phyloP scores from a whole-genome alignment of 2,113 vertebrate species.

The Steatornis caripensis region DNA sequence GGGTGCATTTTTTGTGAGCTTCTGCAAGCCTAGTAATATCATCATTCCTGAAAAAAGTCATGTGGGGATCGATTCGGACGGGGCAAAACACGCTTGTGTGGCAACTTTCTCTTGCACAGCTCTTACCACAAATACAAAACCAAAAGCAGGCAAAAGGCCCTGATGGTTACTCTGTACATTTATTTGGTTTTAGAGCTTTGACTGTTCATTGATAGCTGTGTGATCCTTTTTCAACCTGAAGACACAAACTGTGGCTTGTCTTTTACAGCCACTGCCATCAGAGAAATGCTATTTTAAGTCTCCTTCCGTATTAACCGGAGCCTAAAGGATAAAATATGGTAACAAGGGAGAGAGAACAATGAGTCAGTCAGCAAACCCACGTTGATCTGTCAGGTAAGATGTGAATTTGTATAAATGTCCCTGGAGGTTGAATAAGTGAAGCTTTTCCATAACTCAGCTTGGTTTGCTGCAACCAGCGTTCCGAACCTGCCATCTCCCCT shows the following conservation, averaged over 20 bases:
- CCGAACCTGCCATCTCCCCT: neutral
- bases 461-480: neutral
- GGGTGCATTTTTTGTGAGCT: neutral
- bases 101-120: neutral
- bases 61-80: neutral
- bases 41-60: neutral
- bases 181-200: neutral
- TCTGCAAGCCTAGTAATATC: neutral
- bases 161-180: neutral
- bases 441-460: neutral
- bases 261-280: neutral
- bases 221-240: neutral
- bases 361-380: neutral
- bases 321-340: neutral
- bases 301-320: neutral
- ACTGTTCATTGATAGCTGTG: neutral
- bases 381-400: neutral
- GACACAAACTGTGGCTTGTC: neutral
- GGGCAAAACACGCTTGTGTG: neutral
- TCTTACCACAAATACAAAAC: neutral
- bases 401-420: neutral
- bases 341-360: neutral
- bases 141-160: neutral
- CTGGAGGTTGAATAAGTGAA: neutral
- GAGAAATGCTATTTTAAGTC: neutral